Conservation (phyloP, 2,888 invertebrate genomes). For the Encarsia formosa region DNA sequence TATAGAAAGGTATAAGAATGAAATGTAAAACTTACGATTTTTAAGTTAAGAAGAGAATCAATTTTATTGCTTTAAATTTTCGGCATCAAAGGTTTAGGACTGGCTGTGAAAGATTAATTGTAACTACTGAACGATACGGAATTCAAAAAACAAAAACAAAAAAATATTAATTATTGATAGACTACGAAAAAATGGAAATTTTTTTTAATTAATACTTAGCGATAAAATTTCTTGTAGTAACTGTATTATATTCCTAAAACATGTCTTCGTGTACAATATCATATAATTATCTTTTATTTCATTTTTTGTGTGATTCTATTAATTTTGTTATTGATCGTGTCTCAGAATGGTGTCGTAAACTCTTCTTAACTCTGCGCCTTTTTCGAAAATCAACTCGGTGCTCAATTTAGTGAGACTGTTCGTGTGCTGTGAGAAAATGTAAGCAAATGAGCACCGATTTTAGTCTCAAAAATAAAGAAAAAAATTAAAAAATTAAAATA, state of each 20-base stretch:
- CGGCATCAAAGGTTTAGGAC: constrained; percentile 28
- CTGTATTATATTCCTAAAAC: constrained; percentile 16
- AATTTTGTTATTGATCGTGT: constrained; percentile 23
- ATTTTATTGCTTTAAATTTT: background rate
- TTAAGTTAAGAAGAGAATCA: too few relatives aligned
- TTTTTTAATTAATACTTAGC: constrained; percentile 17
- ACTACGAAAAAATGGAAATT: too few relatives aligned
- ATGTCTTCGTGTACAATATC: background rate
- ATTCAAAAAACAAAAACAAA: constrained; percentile 4
- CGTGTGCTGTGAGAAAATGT: background rate
- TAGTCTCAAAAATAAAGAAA: constrained; percentile 10
- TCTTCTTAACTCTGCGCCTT: constrained; percentile 12
- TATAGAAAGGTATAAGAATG: too few relatives aligned
- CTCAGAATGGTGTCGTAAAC: constrained; percentile 9
- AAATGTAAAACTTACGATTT: too few relatives aligned
- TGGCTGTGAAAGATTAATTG: constrained; percentile 49
- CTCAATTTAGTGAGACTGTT: constrained; percentile 2
- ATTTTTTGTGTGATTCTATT: constrained; percentile 16
- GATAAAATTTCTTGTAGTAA: constrained; percentile 19
- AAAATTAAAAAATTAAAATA: background rate
- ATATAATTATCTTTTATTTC: constrained; percentile 10
- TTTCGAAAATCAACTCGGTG: constrained; percentile 10
- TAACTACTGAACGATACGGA: too few relatives aligned
- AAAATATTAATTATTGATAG: background rate
- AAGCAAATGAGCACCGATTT: constrained; percentile 13